Evolutionary conservation across 2,888 invertebrate species (phyloP).

Genomic region (Matsumyia berberina): DNA sequence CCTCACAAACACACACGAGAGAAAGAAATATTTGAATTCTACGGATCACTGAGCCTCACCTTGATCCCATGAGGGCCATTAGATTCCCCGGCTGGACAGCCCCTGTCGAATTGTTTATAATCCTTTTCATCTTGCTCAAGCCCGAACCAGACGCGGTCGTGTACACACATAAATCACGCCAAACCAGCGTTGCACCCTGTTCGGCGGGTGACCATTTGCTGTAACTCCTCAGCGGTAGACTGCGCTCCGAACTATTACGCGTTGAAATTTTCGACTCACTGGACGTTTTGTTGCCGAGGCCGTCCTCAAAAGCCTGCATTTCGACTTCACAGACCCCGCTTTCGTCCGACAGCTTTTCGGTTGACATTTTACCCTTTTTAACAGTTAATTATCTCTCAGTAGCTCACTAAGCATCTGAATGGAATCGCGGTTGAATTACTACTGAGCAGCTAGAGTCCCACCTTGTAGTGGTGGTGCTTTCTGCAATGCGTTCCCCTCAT

Average conservation of each 20-base stretch:
- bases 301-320: conserved; percentile 55
- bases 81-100: conserved; percentile 92
- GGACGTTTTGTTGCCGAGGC: conserved; percentile 55
- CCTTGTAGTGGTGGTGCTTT: conserved; percentile 22
- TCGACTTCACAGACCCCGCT: conserved; percentile 54
- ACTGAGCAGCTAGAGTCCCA: conserved; percentile 47
- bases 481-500: not conserved
- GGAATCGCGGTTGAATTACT: conserved; percentile 58
- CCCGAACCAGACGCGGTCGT: conserved; percentile 85
- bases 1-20: not conserved
- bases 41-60: conserved; percentile 85
- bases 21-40: not conserved
- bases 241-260: conserved; percentile 82
- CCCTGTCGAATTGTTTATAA: conserved; percentile 93
- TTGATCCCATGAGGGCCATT: conserved; percentile 93
- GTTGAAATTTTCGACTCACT: conserved; percentile 79
- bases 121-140: conserved; percentile 87
- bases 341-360: conserved; percentile 47
- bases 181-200: conserved; percentile 90
- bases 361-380: conserved; percentile 49
- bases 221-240: conserved; percentile 84
- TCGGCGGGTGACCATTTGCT: conserved; percentile 86
- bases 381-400: conserved; percentile 24
- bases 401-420: conserved; percentile 44
- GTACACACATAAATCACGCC: conserved; percentile 92